phyloP scores from a whole-genome alignment of 2,888 invertebrate genomes.

The Sturmia bella region DNA sequence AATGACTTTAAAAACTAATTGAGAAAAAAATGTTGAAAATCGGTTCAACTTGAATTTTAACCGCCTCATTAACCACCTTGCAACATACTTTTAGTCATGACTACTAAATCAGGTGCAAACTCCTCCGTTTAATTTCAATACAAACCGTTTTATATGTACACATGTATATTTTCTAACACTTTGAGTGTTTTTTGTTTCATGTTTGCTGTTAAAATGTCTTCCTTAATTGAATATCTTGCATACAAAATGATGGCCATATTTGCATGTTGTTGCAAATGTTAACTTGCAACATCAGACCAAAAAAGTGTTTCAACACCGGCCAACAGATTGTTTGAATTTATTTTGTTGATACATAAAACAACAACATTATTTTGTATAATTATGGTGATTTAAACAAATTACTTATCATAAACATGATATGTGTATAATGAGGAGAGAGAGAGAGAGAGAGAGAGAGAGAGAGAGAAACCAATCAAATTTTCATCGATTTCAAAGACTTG shows the following conservation, averaged over 20 bases:
- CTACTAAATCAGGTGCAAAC: background rate
- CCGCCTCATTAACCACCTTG: background rate
- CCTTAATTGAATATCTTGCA: slow-evolving; percentile 35
- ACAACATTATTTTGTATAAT: slow-evolving; percentile 58
- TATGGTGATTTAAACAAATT: slow-evolving; percentile 54
- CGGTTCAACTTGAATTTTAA: background rate
- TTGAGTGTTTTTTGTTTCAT: background rate
- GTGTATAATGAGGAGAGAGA: background rate
- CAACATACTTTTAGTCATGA: background rate
- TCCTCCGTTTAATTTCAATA: slow-evolving; percentile 13
- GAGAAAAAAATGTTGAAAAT: background rate
- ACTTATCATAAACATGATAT: slow-evolving; percentile 6
- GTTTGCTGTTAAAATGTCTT: slow-evolving; percentile 41
- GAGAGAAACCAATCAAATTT: slow-evolving; percentile 35
- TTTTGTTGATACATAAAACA: slow-evolving; percentile 59
- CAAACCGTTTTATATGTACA: background rate
- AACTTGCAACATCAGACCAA: slow-evolving; percentile 21
- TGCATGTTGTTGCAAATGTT: slow-evolving; percentile 26
- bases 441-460: slow-evolving; percentile 6
- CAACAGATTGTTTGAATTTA: slow-evolving; percentile 28
- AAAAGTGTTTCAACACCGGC: slow-evolving; percentile 20
- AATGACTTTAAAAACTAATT: too few relatives aligned
- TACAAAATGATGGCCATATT: slow-evolving; percentile 26
- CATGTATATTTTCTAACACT: slow-evolving; percentile 18
- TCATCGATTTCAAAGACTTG: slow-evolving; percentile 21